Base-by-base conservation (phyloP, 2,113 vertebrate species). In the Otocyon megalotis region DNA sequence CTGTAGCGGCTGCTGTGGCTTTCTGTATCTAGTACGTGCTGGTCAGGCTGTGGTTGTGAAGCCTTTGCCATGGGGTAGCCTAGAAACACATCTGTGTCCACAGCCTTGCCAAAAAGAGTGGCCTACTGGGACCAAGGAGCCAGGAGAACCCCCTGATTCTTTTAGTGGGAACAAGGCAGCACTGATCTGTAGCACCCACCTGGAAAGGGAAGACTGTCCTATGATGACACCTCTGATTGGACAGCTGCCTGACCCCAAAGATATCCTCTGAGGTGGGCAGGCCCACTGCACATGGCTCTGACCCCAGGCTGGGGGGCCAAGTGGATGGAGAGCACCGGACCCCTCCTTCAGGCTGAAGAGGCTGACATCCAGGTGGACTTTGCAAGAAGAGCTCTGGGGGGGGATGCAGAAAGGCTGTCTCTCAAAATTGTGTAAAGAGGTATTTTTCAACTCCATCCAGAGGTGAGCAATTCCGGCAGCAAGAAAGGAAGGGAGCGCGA, bases 221-320 rank as follows among this genome's bases (percentile, higher is more conserved):
- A 16, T 77, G 4, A 20, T 17, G 9, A 53, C 16, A 9, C 76
- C 4, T 53, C 16, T 53, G 16, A 53, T 8, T 16, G 10, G 28
- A 53, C 2, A 48, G 74, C 74, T 0, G 8, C 72, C 24, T 3
- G 72, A 6, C 14, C 28, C 7, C 0, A 1, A 26, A 76, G 43
- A 30, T 50, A 28, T 50, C 48, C 43, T 19, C 48, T 5, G 74
- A 77, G 74, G 48, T 50, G 43, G 28, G 43, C 74, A 50, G 20
- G 28, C 28, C 76, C 76, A 9, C 28, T 10, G 48, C 48, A 30
- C 48, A 19, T 3, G 16, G 48, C 28, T 30, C 76, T 4, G 1
- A 30, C 48, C 28, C 48, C 28, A 9, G 1, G 28, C 1, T 30
- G 28, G 8, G 26, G 28, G 48, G 26, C 48, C 3, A 1, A 4